Evolutionary conservation across 2,113 vertebrate genomes (phyloP), one percentile per base, ranked within the genome.

Genomic region (Vireo altiloquus): DNA sequence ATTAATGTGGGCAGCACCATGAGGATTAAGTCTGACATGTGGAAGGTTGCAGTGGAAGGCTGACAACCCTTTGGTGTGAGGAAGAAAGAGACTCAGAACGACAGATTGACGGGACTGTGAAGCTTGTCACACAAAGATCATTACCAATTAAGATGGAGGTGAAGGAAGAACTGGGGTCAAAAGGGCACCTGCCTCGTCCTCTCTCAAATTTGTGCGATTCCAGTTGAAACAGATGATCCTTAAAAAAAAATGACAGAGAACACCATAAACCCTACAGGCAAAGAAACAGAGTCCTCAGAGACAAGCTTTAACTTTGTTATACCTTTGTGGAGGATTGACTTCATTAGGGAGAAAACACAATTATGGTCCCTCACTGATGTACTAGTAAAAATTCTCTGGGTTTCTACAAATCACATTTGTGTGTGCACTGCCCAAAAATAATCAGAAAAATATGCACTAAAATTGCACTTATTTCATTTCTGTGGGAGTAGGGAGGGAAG

Each of bases 161-260:
- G 92, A 98, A 99, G 89, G 99, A 98, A 91, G 99, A 99, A 93
- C 96, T 98, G 92, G 98, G 98, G 95, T 99, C 99, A 77, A 98
- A 99, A 5, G 99, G 99, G 94, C 99, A 99, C 89, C 98, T 98
- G 82, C 99, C 99, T 97, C 98, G 98, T 94, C 99, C 99, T 89
- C 98, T 98, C 86, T 99, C 98, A 37, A 98, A 82, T 86, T 98
- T 98, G 84, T 99, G 98, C 2, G 95, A 96, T 92, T 99, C 99
- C 96, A 99, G 96, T 60, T 97, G 95, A 97, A 99, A 99, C 65
- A 97, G 91, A 52, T 96, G 98, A 77, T 98, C 98, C 99, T 99
- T 96, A 47, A 85, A 93, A 93, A 59, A 33, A 31, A 42, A 50
- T 8, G 10, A 96, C n/a, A 97, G 83, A 96, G 83, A 88, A 16